A percentile compares a stretch with the other conserved stretches of the same genome.
These are phyloP conservation scores for Oreochromis spilurus DNA, from an alignment of 2,113 vertebrate species.

Conservation along the genomic window DNA sequence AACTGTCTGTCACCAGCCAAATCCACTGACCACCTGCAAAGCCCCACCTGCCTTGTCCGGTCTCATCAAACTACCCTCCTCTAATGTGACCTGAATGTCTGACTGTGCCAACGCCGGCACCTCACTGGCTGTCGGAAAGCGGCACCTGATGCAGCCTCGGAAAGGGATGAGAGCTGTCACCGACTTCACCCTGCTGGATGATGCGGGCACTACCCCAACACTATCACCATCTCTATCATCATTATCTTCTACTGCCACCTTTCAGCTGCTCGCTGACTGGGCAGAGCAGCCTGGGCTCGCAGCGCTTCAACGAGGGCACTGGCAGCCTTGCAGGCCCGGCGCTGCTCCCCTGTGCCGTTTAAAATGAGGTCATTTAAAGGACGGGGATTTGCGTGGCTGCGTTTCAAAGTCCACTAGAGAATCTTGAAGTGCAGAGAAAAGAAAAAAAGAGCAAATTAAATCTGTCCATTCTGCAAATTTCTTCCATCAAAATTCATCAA, in stretches of 20 bases:
- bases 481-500: not conserved
- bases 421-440: not conserved
- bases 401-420: conserved; percentile 13
- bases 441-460: not conserved
- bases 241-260: conserved; percentile 54
- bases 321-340: not conserved
- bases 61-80: conserved; percentile 16
- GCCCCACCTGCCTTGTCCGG: conserved; percentile 41
- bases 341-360: not conserved
- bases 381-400: conserved; percentile 35
- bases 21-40: conserved; percentile 40
- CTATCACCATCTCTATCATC: not conserved
- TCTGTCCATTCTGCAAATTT: not conserved
- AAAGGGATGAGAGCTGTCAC: conserved; percentile 7
- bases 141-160: conserved; percentile 46
- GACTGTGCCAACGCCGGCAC: conserved; percentile 32
- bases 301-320: not conserved
- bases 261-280: not conserved
- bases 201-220: conserved; percentile 8
- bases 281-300: not conserved
- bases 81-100: conserved; percentile 67
- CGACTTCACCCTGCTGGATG: conserved; percentile 38
- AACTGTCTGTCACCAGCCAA: not conserved
- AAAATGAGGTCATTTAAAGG: conserved; percentile 58
- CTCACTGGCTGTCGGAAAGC: conserved; percentile 37